Percentiles rank a stretch among this genome's conserved stretches.
phyloP scores from a whole-genome alignment of 2,888 invertebrate genomes.

The Lycophotia porphyrea region DNA sequence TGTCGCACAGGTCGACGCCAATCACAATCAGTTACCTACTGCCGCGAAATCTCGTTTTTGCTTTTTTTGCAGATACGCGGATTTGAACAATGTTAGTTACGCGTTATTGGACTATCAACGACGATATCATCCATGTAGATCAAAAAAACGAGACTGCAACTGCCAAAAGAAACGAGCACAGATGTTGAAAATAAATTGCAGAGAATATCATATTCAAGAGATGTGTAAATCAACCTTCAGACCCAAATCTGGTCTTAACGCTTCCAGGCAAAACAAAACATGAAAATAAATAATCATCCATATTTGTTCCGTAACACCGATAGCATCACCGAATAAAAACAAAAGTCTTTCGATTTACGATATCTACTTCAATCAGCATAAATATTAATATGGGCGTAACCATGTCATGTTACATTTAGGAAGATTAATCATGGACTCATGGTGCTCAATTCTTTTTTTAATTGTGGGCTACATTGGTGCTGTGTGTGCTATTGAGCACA shows the following conservation, averaged over 20 bases:
- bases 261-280: constrained; percentile 55
- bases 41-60: too few species aligned
- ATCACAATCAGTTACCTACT: too few species aligned
- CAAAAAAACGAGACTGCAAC: background rate
- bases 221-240: constrained; percentile 29
- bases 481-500: constrained; percentile 66
- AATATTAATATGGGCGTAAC: constrained; percentile 84
- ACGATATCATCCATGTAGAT: constrained; percentile 11
- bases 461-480: constrained; percentile 50
- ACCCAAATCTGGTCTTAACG: constrained; percentile 36
- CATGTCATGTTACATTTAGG: constrained; percentile 80
- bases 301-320: constrained; percentile 58
- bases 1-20: too few species aligned
- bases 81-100: too few species aligned
- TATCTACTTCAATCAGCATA: constrained; percentile 83
- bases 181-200: constrained; percentile 30
- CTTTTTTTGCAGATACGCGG: too few species aligned
- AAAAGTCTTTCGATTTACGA: constrained; percentile 66
- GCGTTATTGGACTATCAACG: too few species aligned
- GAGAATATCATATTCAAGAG: constrained; percentile 27
- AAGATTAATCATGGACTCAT: constrained; percentile 72
- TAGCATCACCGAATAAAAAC: constrained; percentile 62
- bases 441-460: constrained; percentile 68
- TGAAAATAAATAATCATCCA: constrained; percentile 50
- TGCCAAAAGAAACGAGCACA: constrained; percentile 16